Evolutionary conservation across 23 tunicate genomes (phyloP), one percentile per base, ranked within the genome.

Genomic region (Clavelina lepadiformis): DNA sequence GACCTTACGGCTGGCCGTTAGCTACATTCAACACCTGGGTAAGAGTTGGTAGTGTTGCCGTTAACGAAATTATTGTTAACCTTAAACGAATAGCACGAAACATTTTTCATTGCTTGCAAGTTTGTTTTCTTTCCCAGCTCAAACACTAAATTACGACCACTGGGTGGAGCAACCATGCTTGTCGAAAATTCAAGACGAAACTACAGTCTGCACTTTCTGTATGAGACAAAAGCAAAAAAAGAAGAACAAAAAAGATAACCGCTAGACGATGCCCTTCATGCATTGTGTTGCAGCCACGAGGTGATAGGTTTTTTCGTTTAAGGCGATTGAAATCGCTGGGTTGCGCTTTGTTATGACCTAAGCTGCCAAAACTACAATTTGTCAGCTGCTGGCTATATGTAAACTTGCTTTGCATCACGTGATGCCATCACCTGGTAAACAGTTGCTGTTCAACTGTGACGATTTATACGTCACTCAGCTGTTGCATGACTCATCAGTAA

Each of bases 141-240:
- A 67, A 49, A 74, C 91, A 0, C 33, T 82, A 11, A 74, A 74
- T 35, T 63, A 69, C 31, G 91, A 82, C 53, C 56, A 52, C 5
- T 57, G 73, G 80, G 80, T 73, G 46, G 91, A 82, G 51, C 91
- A 82, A 46, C 91, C 91, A 22, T 82, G 91, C 50, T 51, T 73
- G 67, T 38, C 22, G 5, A 45, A 0, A 35, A 29, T 31, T 27
- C 64, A 0, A 25, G 64, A 33, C 31, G 33, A 1, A 31, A 24
- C 37, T 49, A 72, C 0, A 65, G n/a, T 82, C 8, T 82, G 91
- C 61, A 82, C 91, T 1, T 82, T 82, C 33, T 82, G 91, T 46
- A 82, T 82, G 80, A 82, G 81, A n/a, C 68, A 75, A 59, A 20
- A 35, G 31, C 25, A 74, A 71, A 74, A 74, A 74, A 46, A 3